Evolutionary conservation across 2,797 vertebrate species (phyloP).

Genomic region (Loris lydekkerianus): DNA sequence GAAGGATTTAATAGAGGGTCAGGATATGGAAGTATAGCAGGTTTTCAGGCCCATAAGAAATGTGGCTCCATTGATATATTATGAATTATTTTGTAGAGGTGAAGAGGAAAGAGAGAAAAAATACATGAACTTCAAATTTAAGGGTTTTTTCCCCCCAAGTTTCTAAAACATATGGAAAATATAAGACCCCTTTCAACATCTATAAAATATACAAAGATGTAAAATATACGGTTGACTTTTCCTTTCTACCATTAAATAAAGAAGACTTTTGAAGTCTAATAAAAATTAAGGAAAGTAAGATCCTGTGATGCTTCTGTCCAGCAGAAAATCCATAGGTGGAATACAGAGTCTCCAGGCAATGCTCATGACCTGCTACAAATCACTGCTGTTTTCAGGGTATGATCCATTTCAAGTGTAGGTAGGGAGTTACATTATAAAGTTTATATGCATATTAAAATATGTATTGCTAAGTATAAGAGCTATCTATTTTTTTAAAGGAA

Average conservation of each 20-base stretch:
- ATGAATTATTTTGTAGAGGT: not conserved
- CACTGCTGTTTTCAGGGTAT: not conserved
- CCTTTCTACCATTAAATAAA: not conserved
- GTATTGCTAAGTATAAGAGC: not conserved
- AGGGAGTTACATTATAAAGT: not conserved
- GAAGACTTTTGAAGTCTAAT: slow-evolving; percentile 18
- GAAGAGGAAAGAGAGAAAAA: not conserved
- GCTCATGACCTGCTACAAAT: not conserved
- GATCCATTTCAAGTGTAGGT: not conserved
- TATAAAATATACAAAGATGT: not conserved
- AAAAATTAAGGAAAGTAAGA: not conserved
- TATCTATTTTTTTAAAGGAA: not conserved
- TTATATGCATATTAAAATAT: not conserved
- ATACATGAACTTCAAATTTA: not conserved
- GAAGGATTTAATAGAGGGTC: not conserved
- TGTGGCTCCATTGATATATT: not conserved
- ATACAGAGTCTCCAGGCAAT: not conserved
- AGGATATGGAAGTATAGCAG: not conserved
- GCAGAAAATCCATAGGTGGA: not conserved
- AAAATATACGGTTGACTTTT: not conserved
- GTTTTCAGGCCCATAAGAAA: not conserved
- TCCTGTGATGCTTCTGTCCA: not conserved
- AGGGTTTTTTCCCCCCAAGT: not conserved
- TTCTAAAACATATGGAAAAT: not conserved
- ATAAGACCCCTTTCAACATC: not conserved